Percentiles rank a stretch among this genome's conserved stretches.
phyloP scores from a whole-genome alignment of 1,140 invertebrate genomes.

The Megalonaias nervosa region DNA sequence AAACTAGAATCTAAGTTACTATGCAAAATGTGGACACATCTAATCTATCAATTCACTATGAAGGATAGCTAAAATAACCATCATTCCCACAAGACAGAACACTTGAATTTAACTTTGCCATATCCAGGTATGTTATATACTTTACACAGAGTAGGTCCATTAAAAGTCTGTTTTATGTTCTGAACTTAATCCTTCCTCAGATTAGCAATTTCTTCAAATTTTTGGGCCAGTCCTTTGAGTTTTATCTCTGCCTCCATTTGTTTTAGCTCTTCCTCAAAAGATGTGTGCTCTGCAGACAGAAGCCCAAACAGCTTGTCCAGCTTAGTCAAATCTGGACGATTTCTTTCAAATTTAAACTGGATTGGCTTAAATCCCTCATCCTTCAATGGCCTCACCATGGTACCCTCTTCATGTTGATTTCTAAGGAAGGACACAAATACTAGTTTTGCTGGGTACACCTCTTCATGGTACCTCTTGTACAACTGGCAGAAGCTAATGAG shows the following conservation, averaged over 20 bases:
- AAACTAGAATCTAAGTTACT: too few species aligned
- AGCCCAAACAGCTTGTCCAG: slow-evolving; percentile 67
- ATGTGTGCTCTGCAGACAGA: slow-evolving; percentile 47
- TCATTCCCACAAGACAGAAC: too few species aligned
- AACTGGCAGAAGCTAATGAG: slow-evolving; percentile 54
- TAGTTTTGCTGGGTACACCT: slow-evolving; percentile 65
- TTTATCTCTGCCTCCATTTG: slow-evolving; percentile 37
- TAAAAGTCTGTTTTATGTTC: too few species aligned
- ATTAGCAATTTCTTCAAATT: slow-evolving; percentile 34
- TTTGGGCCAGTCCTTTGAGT: slow-evolving; percentile 32
- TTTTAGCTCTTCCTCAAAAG: slow-evolving; percentile 49
- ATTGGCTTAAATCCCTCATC: slow-evolving; percentile 48
- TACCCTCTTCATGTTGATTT: slow-evolving; percentile 57
- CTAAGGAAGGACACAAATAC: slow-evolving; percentile 69
- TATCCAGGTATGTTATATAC: too few species aligned
- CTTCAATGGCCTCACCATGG: slow-evolving; percentile 59
- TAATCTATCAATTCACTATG: too few species aligned
- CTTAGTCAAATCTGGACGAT: slow-evolving; percentile 67
- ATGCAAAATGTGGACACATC: too few species aligned
- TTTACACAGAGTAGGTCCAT: too few species aligned
- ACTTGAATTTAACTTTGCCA: too few species aligned
- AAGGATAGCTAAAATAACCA: too few species aligned
- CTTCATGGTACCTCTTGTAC: slow-evolving; percentile 65
- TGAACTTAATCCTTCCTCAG: too few species aligned
- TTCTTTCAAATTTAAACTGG: slow-evolving; percentile 61